Evolutionary conservation across 2,888 invertebrate species (phyloP).

Genomic region (Neoaliturus tenellus): DNA sequence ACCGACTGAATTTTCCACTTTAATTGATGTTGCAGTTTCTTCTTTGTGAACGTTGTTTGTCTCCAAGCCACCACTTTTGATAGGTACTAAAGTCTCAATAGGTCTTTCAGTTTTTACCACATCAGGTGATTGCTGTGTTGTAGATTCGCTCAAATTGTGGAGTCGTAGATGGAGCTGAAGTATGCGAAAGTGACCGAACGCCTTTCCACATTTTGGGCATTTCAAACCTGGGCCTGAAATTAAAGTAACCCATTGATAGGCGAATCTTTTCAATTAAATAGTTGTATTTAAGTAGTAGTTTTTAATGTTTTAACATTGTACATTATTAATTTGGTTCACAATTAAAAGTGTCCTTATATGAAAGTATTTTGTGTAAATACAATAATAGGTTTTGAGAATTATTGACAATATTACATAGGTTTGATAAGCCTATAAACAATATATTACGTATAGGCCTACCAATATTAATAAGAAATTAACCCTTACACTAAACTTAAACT

Average conservation of each 20-base stretch:
- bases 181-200: conserved; percentile 63
- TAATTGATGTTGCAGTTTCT: neutral
- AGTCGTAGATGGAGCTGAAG: conserved; percentile 63
- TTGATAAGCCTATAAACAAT: neutral
- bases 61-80: neutral
- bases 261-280: neutral
- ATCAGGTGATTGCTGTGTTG: neutral
- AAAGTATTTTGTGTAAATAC: neutral
- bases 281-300: too few species aligned
- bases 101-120: neutral
- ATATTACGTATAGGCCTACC: neutral
- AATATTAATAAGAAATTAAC: too few species aligned
- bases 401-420: neutral
- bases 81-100: too few species aligned
- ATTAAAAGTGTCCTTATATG: too few species aligned
- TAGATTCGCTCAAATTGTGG: conserved; percentile 55
- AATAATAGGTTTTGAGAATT: neutral
- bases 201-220: conserved; percentile 64
- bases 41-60: neutral
- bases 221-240: conserved; percentile 58
- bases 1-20: neutral
- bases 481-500: too few species aligned
- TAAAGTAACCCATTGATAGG: neutral
- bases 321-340: too few species aligned
- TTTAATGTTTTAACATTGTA: neutral